Conservation (phyloP, 2,113 vertebrate species). For the Cyprinodon variegatus region DNA sequence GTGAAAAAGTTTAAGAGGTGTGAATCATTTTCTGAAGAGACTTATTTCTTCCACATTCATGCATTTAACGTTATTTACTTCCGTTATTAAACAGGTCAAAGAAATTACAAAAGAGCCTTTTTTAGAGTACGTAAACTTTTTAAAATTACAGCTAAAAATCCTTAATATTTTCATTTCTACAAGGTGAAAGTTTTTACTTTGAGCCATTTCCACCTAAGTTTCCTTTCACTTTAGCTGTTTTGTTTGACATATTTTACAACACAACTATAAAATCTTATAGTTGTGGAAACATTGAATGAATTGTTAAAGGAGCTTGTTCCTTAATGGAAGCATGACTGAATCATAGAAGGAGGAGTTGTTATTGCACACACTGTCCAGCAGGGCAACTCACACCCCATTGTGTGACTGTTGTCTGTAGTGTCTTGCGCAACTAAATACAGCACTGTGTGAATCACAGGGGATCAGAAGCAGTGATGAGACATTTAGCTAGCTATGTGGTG, state of each 20-base stretch:
- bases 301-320: background rate
- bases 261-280: background rate
- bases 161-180: background rate
- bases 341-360: background rate
- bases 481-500: background rate
- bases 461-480: background rate
- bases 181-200: background rate
- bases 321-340: background rate
- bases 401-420: background rate
- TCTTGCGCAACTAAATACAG: background rate
- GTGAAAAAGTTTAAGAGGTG: background rate
- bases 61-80: background rate
- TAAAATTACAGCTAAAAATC: background rate
- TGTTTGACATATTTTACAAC: background rate
- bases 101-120: background rate
- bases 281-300: background rate
- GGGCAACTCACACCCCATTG: background rate
- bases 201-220: background rate
- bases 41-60: too few relatives aligned
- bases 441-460: background rate
- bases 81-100: background rate
- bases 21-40: too few relatives aligned
- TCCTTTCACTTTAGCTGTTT: background rate
- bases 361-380: background rate
- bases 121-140: background rate